A percentile compares a stretch with the other conserved stretches of the same genome.
phyloP scores from a whole-genome alignment of 1,140 invertebrate species.

The Colletes gigas region DNA sequence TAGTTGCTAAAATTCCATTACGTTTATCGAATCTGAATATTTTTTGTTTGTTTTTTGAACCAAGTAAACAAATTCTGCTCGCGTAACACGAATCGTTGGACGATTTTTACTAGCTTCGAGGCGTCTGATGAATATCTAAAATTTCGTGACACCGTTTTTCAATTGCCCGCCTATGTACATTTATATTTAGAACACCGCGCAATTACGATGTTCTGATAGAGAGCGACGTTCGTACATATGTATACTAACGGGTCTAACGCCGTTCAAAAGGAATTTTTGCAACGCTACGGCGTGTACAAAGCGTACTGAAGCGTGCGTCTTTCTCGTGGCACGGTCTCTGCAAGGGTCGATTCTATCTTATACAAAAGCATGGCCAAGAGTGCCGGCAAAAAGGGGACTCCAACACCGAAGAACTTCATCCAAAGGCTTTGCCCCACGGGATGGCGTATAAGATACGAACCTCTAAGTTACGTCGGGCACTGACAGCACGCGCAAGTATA shows the following conservation, averaged over 20 bases:
- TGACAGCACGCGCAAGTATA: not conserved
- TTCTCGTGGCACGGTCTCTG: conserved; percentile 32
- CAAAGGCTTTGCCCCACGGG: conserved; percentile 47
- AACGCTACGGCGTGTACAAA: conserved; percentile 28
- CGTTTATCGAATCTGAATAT: too few species aligned
- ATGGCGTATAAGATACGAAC: conserved; percentile 52
- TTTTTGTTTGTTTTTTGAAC: too few species aligned
- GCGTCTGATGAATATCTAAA: too few species aligned
- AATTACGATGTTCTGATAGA: not conserved
- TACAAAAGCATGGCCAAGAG: conserved; percentile 48
- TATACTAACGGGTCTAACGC: not conserved
- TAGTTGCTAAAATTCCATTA: too few species aligned
- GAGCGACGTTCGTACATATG: not conserved
- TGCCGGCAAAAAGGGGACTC: conserved; percentile 35
- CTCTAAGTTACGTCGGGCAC: conserved; percentile 34
- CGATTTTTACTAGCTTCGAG: too few species aligned
- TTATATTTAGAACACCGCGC: not conserved
- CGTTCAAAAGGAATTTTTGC: conserved; percentile 50
- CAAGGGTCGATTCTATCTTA: conserved; percentile 44
- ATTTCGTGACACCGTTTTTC: too few species aligned
- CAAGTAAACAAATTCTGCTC: too few species aligned
- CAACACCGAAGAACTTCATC: conserved; percentile 43
- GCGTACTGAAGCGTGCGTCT: conserved; percentile 14
- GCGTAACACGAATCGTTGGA: too few species aligned
- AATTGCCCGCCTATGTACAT: too few species aligned